Percentiles rank a stretch among this genome's conserved stretches.
Evolutionary conservation across 2,113 vertebrate genomes (phyloP).

Genomic region (Rynchops niger): DNA sequence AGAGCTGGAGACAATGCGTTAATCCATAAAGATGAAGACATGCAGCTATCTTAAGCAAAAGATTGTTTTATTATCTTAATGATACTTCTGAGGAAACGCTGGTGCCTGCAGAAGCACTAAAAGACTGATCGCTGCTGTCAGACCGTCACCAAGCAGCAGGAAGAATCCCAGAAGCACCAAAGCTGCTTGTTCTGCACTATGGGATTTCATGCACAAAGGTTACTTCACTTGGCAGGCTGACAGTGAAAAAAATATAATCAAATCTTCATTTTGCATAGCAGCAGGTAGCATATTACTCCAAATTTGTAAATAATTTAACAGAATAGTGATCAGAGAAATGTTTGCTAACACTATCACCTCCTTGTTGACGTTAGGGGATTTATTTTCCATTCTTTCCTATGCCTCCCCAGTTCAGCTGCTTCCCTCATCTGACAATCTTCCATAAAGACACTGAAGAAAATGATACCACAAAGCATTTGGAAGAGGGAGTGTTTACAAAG

Average conservation of each 20-base stretch:
- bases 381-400: background rate
- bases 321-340: background rate
- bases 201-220: background rate
- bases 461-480: constrained; percentile 10
- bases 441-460: background rate
- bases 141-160: background rate
- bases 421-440: constrained; percentile 24
- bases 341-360: background rate
- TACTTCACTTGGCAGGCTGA: background rate
- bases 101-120: background rate
- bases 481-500: constrained; percentile 29
- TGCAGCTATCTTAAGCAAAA: background rate
- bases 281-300: background rate
- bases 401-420: background rate
- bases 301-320: background rate
- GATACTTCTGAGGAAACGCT: background rate
- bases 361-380: background rate
- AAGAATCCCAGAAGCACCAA: background rate
- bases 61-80: background rate
- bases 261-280: background rate
- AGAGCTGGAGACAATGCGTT: background rate
- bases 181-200: background rate
- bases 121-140: background rate
- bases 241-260: background rate
- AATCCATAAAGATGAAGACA: background rate